A percentile compares a stretch with the other conserved stretches of the same genome.
phyloP scores from a whole-genome alignment of 2,888 invertebrate species.

The Andrena camellia region DNA sequence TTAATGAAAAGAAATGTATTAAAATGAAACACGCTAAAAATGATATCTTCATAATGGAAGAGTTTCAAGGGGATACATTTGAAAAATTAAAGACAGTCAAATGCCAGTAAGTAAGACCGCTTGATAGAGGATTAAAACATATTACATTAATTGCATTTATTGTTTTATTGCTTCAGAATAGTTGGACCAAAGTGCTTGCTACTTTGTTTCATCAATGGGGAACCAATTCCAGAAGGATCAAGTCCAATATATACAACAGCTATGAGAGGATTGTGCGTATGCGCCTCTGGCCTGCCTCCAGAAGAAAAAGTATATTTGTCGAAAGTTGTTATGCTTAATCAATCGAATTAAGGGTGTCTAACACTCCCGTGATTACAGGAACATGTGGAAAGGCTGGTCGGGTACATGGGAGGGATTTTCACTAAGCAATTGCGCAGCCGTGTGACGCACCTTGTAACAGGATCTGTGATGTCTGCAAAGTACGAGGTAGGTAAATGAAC shows the following conservation, averaged over 20 bases:
- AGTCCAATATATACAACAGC: constrained; percentile 93
- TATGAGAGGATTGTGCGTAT: constrained; percentile 91
- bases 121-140: neutral
- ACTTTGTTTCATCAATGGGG: constrained; percentile 90
- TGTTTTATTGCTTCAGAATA: constrained; percentile 87
- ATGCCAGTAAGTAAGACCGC: constrained; percentile 88
- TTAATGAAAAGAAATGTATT: constrained; percentile 88
- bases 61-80: constrained; percentile 91
- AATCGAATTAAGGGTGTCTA: neutral
- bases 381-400: constrained; percentile 88
- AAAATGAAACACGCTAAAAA: constrained; percentile 87
- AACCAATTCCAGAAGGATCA: constrained; percentile 90
- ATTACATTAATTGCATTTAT: neutral
- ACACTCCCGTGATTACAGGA: constrained; percentile 83
- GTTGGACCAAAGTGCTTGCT: constrained; percentile 93
- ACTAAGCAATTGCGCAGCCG: constrained; percentile 88
- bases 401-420: constrained; percentile 92
- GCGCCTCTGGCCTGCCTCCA: constrained; percentile 87
- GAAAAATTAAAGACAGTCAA: constrained; percentile 88
- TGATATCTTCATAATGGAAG: constrained; percentile 92
- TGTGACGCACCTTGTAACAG: constrained; percentile 93
- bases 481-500: constrained; percentile 87
- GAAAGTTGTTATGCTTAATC: neutral
- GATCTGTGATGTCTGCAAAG: constrained; percentile 91
- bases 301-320: constrained; percentile 84